Base-by-base conservation (phyloP, 2,113 vertebrate species). In the Illadopsis cleaveri region DNA sequence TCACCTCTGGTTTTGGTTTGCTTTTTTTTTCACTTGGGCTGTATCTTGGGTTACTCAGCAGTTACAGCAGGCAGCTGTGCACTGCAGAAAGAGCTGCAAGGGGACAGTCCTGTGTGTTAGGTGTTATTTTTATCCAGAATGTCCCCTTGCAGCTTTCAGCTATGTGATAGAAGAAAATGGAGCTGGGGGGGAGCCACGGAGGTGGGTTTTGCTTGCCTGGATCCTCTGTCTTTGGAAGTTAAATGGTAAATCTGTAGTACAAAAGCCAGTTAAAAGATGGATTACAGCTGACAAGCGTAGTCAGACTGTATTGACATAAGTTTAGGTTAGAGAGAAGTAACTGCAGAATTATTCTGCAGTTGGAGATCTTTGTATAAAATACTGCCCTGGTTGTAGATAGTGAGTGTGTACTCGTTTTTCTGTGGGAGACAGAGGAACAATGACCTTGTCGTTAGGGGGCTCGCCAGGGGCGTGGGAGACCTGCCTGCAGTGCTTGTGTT, bases 271-370 rank as follows among this genome's bases (percentile, higher is more conserved):
- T 37, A 48, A 83, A 95, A 96, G 96, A 96, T 93, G 94, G 93
- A 96, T 96, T 97, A 23, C 79, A 86, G 85, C 96, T 96, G 94
- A 96, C 94, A 96, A 82, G 79, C 30, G 4, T 61, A 89, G 89
- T 90, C 91, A 83, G 91, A 23, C 79, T 89, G 60, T 96, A 95
- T 92, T 96, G 96, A 96, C 96, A 94, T 73, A 96, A 96, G 93
- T 95, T 94, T 96, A 86, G 87, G 92, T 86, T 96, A 90, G 88
- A 68, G 96, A 96, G 88, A 92, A 96, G 89, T 83, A 96, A 93
- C 94, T 69, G 85, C 90, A 94, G 57, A 60, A 82, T 95, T 88
- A 94, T 88, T 95, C 95, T 77, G 85, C 79, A 86, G 51, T 92
- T 3, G 6, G 75, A 71, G 65, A 71, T 78, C 94, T 96, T 81